Base-by-base conservation (phyloP, 53 echinoderm and acorn worm species). In the Glandiceps talaboti region DNA sequence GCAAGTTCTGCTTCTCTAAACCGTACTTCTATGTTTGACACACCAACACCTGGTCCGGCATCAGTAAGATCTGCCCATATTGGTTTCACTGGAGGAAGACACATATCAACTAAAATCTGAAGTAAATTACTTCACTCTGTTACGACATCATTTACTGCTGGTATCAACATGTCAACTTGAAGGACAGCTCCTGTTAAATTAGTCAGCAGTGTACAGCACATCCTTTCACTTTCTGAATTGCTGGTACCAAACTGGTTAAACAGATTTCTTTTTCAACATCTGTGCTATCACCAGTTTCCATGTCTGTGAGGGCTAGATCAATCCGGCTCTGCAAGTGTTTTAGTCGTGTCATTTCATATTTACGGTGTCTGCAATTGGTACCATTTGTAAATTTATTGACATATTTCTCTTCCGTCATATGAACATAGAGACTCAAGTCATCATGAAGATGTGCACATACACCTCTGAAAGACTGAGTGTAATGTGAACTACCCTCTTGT, bases 31-130 rank as follows among this genome's bases (percentile, higher is more conserved):
- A 79, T 32, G 26, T 79, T 79, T 1, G 79, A 79, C n/a, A 79
- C 79, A 14, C 79, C 79, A 1, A 79, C 79, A 6, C 79, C 79
- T 32, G 79, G 79, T n/a, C 79, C 79, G 1, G 79, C 79, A 79
- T 79, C 79, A 32, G 79, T 79, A 1, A 79, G 79, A n/a, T 79
- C 79, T 12, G 79, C 79, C 79, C 79, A 79, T 32, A 31, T 31
- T 79, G 79, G 79, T 32, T 79, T 79, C 28, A 79, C 79, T 12
- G 26, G 10, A 32, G 79, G 79, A 14, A 79, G 33, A 45, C 64
- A 45, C 64, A 45, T 12, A 45, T 45, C 64, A 45, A 45, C 64
- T 12, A 45, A 45, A 45, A 45, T 20, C 20, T 45, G 6, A 45
- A 45, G 6, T 45, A 20, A 12, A 20, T 6, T 20, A 45, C 64